Evolutionary conservation across 2,888 invertebrate species (phyloP).

Genomic region (Amiota communis): DNA sequence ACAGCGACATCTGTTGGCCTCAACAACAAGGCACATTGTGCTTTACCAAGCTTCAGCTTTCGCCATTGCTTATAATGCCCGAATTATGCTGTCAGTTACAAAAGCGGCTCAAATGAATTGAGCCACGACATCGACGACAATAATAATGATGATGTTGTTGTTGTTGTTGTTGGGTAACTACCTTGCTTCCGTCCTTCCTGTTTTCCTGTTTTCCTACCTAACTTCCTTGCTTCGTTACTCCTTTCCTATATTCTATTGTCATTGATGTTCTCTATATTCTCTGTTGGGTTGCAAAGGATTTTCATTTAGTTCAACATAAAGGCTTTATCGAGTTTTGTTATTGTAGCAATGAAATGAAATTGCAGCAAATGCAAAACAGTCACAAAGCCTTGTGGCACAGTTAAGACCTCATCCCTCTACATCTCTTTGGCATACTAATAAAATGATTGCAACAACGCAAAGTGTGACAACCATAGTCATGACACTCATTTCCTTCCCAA

Average conservation of each 20-base stretch:
- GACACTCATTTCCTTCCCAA: background rate
- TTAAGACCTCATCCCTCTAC: too few relatives aligned
- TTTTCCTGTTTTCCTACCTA: too few relatives aligned
- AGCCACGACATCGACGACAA: constrained; percentile 16
- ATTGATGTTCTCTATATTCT: too few relatives aligned
- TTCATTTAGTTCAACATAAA: too few relatives aligned
- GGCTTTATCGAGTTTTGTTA: too few relatives aligned
- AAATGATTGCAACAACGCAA: too few relatives aligned
- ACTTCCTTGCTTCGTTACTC: too few relatives aligned
- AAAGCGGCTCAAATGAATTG: constrained; percentile 24
- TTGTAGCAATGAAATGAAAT: background rate
- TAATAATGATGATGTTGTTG: background rate
- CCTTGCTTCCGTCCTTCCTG: background rate
- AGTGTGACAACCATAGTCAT: too few relatives aligned
- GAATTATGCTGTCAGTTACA: constrained; percentile 29
- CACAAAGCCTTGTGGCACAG: background rate
- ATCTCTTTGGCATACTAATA: too few relatives aligned
- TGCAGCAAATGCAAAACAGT: constrained; percentile 18
- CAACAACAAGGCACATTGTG: background rate
- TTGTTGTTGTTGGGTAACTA: background rate
- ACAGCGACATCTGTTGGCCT: constrained; percentile 9
- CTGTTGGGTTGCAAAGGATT: too few relatives aligned
- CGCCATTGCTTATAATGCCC: constrained; percentile 16
- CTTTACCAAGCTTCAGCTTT: background rate
- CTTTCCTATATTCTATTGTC: too few relatives aligned